These are phyloP conservation scores for Mythimna ferrago DNA, from an alignment of 2,888 invertebrate genomes.

Conservation along the genomic window DNA sequence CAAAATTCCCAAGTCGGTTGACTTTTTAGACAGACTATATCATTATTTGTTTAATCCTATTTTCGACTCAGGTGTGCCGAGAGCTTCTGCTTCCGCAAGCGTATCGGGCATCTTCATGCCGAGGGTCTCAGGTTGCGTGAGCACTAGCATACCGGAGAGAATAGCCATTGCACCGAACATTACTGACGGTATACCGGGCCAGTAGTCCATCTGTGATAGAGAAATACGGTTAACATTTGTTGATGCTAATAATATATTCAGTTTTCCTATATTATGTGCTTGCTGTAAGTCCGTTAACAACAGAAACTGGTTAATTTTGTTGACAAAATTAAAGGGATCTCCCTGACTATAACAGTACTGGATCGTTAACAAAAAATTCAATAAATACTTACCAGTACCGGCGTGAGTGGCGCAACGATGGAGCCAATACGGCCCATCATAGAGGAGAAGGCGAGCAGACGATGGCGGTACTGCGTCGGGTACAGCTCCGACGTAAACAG, in stretches of 20 bases:
- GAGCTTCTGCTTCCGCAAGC: conserved; percentile 89
- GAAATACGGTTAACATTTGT: neutral
- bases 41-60: neutral
- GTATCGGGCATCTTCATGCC: conserved; percentile 91
- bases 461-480: conserved; percentile 93
- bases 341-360: too few species aligned
- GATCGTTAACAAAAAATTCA: neutral
- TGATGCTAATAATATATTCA: neutral
- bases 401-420: conserved; percentile 93
- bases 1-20: too few species aligned
- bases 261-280: neutral
- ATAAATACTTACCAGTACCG: conserved; percentile 88
- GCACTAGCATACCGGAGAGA: conserved; percentile 88
- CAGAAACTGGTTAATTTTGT: too few species aligned
- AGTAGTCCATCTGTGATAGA: conserved; percentile 76
- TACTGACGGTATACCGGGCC: conserved; percentile 86
- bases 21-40: too few species aligned
- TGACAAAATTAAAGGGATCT: too few species aligned
- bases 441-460: conserved; percentile 92
- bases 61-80: conserved; percentile 72
- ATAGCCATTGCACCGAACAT: conserved; percentile 90
- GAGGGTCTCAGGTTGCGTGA: conserved; percentile 92
- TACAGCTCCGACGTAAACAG: conserved; percentile 93
- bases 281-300: neutral
- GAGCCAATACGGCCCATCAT: conserved; percentile 94